Evolutionary conservation across 2,113 vertebrate species (phyloP), one percentile per base, ranked within the genome.

Genomic region (Alethe castanea): DNA sequence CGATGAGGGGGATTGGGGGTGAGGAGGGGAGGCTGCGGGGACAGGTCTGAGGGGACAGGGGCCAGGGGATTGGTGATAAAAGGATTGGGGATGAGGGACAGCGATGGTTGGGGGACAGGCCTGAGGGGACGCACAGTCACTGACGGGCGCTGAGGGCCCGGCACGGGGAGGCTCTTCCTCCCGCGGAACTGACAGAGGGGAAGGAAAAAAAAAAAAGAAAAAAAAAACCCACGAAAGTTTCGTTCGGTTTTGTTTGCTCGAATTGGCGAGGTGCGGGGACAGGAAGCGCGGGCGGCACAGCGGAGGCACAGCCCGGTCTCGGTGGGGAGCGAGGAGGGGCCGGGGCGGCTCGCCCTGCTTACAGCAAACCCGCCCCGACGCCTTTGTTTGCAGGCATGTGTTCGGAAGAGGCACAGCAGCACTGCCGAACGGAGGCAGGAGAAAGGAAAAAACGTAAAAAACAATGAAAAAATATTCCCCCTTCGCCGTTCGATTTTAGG

Each of bases 201-300:
- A 23, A 40, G 9, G 0, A 1, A 5, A 5, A 9, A 16, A 40
- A 9, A 12, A 33, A 18, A 14, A 45, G 7, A 20, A 17, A 13
- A 36, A 22, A 47, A 14, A 52, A 50, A 19, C 5, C 2, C 12
- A 8, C 9, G 1, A 23, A 74, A 85, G 66, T 80, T 91, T n/a
- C 5, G 26, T 28, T 77, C 3, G 8, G 45, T 64, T 52, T 57
- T 52, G 36, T 33, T 7, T 77, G 65, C 31, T 25, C 17, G 5
- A 6, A 40, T 10, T 8, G 0, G 4, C 9, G 47, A 50, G 85
- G 74, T 38, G 76, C 4, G n/a, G 29, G 77, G 45, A 5, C 22
- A 6, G 4, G 67, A 52, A 72, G 36, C 33, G 3, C n/a, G 12
- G 44, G 47, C 56, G 23, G 76, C 35, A 18, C 59, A 0, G 28